A percentile compares a stretch with the other conserved stretches of the same genome.
Conservation (phyloP, 2,113 vertebrate species). For the Pholis gunnellus region DNA sequence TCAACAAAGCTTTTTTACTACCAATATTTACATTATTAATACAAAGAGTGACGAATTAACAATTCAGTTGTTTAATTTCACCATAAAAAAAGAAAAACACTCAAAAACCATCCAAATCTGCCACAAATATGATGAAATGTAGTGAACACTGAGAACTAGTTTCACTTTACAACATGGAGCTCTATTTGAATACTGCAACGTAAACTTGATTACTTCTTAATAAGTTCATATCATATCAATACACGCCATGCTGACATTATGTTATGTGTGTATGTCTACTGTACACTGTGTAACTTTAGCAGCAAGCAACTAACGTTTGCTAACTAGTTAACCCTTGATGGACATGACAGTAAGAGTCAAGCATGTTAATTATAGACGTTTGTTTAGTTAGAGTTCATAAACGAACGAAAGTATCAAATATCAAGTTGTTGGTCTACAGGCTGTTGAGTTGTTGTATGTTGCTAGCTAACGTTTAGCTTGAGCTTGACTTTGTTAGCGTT, state of each 20-base stretch:
- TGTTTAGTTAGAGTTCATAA: not conserved
- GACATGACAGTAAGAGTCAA: not conserved
- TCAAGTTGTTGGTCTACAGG: too few relatives aligned
- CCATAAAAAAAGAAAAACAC: not conserved
- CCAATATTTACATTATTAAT: too few relatives aligned
- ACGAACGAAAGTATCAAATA: not conserved
- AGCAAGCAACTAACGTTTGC: too few relatives aligned
- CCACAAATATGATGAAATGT: not conserved
- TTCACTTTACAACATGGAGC: not conserved
- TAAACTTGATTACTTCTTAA: not conserved
- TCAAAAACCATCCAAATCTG: not conserved
- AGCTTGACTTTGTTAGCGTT: not conserved
- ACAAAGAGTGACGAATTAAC: not conserved
- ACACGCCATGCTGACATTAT: not conserved
- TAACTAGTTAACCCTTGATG: not conserved
- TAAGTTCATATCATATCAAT: not conserved
- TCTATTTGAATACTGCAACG: not conserved
- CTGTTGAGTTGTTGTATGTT: not conserved
- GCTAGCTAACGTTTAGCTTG: constrained; percentile 1
- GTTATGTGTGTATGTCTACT: not conserved
- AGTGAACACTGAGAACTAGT: not conserved
- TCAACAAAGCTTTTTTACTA: not conserved
- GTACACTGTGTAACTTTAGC: too few relatives aligned
- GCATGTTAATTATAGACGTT: not conserved
- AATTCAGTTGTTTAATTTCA: not conserved